Evolutionary conservation across 2,113 vertebrate genomes (phyloP).

Genomic region (Pao palembangensis): DNA sequence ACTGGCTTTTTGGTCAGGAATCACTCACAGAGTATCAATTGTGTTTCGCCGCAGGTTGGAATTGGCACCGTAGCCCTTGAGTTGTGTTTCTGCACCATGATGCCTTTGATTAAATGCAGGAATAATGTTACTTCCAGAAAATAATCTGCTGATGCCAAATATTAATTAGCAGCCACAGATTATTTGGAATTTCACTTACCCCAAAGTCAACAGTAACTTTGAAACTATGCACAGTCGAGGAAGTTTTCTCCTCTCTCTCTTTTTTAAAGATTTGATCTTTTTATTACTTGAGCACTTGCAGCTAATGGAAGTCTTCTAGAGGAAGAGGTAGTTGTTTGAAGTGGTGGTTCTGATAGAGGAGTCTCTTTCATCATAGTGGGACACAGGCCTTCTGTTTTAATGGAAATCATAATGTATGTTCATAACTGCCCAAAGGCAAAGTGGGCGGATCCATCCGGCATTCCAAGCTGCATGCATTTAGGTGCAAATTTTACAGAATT

Average conservation of each 20-base stretch:
- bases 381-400: constrained; percentile 57
- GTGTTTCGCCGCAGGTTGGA: constrained; percentile 40
- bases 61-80: not conserved
- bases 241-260: constrained; percentile 36
- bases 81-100: constrained; percentile 23
- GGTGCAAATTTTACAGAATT: constrained; percentile 12
- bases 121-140: constrained; percentile 33
- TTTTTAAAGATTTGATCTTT: constrained; percentile 59
- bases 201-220: constrained; percentile 33
- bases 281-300: constrained; percentile 61
- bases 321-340: constrained; percentile 67
- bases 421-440: constrained; percentile 57
- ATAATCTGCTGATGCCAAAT: constrained; percentile 6
- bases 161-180: constrained; percentile 32
- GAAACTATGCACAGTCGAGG: constrained; percentile 19
- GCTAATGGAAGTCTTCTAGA: constrained; percentile 59
- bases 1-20: constrained; percentile 47
- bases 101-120: constrained; percentile 28
- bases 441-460: constrained; percentile 32
- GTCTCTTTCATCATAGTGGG: constrained; percentile 70
- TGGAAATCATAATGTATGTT: constrained; percentile 75
- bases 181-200: constrained; percentile 27
- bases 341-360: constrained; percentile 49
- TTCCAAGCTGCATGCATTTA: constrained; percentile 22
- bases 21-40: constrained; percentile 45